Conservation (phyloP, 64 coral and sea anemone species). For the Montipora capricornis region DNA sequence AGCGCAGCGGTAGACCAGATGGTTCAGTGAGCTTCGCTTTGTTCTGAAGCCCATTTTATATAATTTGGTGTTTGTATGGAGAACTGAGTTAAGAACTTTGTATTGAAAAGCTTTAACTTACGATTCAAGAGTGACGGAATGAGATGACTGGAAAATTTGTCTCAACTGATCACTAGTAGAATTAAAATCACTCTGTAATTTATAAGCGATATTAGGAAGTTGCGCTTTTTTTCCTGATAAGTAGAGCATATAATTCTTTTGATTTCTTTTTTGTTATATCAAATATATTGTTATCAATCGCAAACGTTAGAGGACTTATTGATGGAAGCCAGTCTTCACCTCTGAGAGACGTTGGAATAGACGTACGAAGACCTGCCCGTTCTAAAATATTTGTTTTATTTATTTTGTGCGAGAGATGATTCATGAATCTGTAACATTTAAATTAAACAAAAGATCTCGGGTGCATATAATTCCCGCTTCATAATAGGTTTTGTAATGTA, state of each 20-base stretch:
- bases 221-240: too few species aligned
- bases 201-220: too few species aligned
- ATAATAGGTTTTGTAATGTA: not conserved
- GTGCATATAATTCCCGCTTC: too few species aligned
- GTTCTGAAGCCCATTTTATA: slow-evolving; percentile 19
- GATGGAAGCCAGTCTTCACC: not conserved
- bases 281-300: slow-evolving; percentile 19
- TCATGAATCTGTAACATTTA: too few species aligned
- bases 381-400: not conserved
- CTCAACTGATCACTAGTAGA: too few species aligned
- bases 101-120: slow-evolving; percentile 15
- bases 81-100: not conserved
- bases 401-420: too few species aligned
- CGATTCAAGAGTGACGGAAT: not conserved
- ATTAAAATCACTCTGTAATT: too few species aligned
- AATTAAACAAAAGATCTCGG: too few species aligned
- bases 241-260: not conserved
- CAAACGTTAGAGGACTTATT: not conserved
- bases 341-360: not conserved
- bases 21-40: not conserved
- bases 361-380: not conserved
- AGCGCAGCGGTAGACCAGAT: not conserved
- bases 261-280: not conserved
- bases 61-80: not conserved
- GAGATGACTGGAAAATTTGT: too few species aligned